These are phyloP conservation scores for Ataeniobius toweri DNA, from an alignment of 2,797 vertebrate species.

Conservation along the genomic window DNA sequence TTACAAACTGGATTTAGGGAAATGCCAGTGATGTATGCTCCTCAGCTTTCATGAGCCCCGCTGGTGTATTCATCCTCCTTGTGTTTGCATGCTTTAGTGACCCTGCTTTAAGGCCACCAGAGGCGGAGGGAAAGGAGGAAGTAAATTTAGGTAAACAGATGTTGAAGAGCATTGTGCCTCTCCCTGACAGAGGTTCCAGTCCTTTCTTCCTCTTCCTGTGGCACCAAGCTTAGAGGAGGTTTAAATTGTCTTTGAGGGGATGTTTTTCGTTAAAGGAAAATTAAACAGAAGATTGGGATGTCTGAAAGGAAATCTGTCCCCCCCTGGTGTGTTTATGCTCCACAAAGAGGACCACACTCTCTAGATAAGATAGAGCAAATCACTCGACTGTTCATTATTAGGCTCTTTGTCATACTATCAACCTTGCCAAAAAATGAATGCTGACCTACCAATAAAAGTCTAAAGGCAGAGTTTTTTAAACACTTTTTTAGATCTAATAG, in stretches of 20 bases:
- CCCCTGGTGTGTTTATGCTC: slow-evolving; percentile 69
- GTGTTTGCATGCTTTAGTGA: slow-evolving; percentile 50
- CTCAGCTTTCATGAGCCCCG: slow-evolving; percentile 28
- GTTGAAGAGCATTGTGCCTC: slow-evolving; percentile 70
- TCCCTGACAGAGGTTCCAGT: slow-evolving; percentile 58
- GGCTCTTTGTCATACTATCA: slow-evolving; percentile 39
- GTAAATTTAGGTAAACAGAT: slow-evolving; percentile 72
- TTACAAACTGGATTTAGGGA: slow-evolving; percentile 43
- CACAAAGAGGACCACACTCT: slow-evolving; percentile 59
- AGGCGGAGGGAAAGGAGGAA: slow-evolving; percentile 65
- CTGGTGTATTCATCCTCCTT: slow-evolving; percentile 52
- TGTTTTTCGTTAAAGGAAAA: slow-evolving; percentile 73
- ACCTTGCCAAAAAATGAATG: slow-evolving; percentile 4
- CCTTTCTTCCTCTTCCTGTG: slow-evolving; percentile 69
- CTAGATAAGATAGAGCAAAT: slow-evolving; percentile 36
- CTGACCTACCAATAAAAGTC: background rate
- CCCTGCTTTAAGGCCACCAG: slow-evolving; percentile 56
- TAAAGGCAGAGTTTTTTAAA: slow-evolving; percentile 6
- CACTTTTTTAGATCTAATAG: background rate
- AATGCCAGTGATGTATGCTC: slow-evolving; percentile 41
- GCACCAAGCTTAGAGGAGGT: slow-evolving; percentile 59
- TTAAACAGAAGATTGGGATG: slow-evolving; percentile 64
- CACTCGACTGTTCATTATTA: slow-evolving; percentile 20
- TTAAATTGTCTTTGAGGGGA: slow-evolving; percentile 75
- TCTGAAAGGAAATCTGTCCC: slow-evolving; percentile 71